phyloP scores from a whole-genome alignment of 2,888 invertebrate genomes.

The Eupithecia subumbrata region DNA sequence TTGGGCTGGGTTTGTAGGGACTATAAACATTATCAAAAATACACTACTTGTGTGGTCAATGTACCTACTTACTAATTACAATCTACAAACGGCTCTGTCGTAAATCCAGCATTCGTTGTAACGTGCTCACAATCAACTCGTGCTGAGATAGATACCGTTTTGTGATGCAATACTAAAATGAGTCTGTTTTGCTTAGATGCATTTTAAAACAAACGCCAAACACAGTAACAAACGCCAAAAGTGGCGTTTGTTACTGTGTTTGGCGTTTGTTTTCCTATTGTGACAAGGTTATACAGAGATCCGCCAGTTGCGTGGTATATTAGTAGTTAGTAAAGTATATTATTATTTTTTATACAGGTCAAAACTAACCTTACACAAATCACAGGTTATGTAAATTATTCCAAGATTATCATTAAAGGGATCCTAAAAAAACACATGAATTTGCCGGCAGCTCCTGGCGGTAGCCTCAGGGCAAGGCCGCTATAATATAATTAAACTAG shows the following conservation, averaged over 20 bases:
- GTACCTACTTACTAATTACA: not conserved
- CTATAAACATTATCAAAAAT: not conserved
- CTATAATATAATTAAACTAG: not conserved
- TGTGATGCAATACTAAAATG: not conserved
- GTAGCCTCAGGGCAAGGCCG: not conserved
- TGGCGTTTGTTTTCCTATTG: no score
- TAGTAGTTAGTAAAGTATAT: no score
- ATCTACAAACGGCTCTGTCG: not conserved
- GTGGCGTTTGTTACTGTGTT: no score
- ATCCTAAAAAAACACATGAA: not conserved
- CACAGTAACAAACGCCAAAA: no score
- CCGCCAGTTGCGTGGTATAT: no score
- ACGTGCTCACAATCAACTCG: not conserved
- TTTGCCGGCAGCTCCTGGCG: not conserved
- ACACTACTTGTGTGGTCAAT: not conserved
- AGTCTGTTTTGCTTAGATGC: not conserved
- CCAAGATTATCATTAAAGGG: not conserved
- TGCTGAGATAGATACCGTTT: not conserved
- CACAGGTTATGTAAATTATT: not conserved
- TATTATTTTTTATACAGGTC: not conserved
- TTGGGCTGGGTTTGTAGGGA: not conserved
- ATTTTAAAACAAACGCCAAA: no score
- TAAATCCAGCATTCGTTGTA: not conserved
- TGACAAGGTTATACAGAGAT: no score
- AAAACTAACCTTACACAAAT: not conserved